Evolutionary conservation across 2,888 invertebrate genomes (phyloP), one percentile per base, ranked within the genome.

Genomic region (Limenitis camilla): DNA sequence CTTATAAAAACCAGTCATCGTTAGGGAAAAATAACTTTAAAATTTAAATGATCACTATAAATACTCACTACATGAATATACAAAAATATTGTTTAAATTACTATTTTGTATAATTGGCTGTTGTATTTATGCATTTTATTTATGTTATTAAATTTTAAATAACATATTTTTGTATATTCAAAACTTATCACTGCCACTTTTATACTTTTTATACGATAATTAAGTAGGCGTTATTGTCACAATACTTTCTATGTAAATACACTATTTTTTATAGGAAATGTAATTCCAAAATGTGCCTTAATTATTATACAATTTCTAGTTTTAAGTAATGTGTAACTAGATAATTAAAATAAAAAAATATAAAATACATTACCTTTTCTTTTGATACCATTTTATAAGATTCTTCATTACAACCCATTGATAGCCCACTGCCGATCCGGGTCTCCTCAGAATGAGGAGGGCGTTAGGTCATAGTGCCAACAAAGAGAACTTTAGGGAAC

Each of bases 241-340:
- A 36, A 45, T 29, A 36, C n/a, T 28, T 38, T 39, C 38, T 44
- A 11, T 42, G 27, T 40, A 40, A 19, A 32, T 44, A 35, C 30
- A 36, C 45, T 52, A 41, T 36, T 38, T 43, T 45, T 35, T 57
- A 57, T 61, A 60, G 58, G 47, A 59, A 57, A 46, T 54, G 52
- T 63, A 64, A 63, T 69, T 69, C 69, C 68, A 62, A 64, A 69
- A 73, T 71, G 76, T 77, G 76, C 76, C 76, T 76, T 77, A 74
- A 75, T 71, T 74, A 71, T 73, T 72, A 62, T 73, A 72, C 69
- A 69, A 65, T 49, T 45, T 44, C 50, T 74, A 70, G 64, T 58
- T 58, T 58, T 70, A 72, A 70, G 69, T 67, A 65, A 66, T 71
- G 62, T 65, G 59, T 67, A 65, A 69, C 61, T 68, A 68, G 61